phyloP scores from a whole-genome alignment of 2,888 invertebrate genomes.

The Girardia tigrina region DNA sequence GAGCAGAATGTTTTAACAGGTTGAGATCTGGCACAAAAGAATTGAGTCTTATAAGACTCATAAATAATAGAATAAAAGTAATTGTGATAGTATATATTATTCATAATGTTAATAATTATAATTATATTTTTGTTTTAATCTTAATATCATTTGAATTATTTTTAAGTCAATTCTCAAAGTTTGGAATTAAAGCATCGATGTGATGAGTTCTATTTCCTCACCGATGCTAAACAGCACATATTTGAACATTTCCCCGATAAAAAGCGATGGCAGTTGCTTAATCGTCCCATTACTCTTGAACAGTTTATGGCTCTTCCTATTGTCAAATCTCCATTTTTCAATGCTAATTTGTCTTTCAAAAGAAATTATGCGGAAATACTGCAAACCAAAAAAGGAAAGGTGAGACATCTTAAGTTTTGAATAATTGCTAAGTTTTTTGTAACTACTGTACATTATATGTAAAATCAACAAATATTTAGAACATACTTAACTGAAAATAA shows the following conservation, averaged over 20 bases:
- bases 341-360: conserved; percentile 36
- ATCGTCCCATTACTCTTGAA: conserved; percentile 49
- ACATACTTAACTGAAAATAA: no score
- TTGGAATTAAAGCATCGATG: conserved; percentile 42
- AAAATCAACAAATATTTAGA: no score
- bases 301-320: conserved; percentile 52
- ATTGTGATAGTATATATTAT: no score
- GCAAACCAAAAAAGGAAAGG: conserved; percentile 34
- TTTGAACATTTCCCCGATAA: conserved; percentile 38
- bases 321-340: conserved; percentile 45
- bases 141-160: neutral
- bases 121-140: neutral
- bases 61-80: no score
- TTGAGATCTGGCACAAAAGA: neutral
- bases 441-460: no score
- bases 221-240: conserved; percentile 38
- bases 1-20: no score
- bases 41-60: neutral
- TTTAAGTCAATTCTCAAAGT: neutral
- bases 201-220: conserved; percentile 44
- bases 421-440: no score
- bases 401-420: no score
- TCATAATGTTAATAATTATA: no score
- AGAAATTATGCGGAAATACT: conserved; percentile 36
- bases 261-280: conserved; percentile 48